phyloP scores from a whole-genome alignment of 2,113 vertebrate species.

The Planiliza haematocheilus region DNA sequence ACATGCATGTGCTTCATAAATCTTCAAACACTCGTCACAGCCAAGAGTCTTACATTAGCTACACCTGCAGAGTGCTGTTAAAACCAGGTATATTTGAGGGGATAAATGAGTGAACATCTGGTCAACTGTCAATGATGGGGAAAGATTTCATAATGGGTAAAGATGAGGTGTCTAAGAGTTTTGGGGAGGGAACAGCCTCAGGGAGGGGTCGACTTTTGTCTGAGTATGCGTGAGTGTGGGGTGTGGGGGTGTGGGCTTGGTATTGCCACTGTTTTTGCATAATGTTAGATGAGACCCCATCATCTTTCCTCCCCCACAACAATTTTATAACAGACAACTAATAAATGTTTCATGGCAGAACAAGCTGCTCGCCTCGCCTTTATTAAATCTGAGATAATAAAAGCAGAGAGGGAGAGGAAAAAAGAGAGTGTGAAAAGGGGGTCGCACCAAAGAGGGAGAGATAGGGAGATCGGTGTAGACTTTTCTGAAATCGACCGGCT shows the following conservation, averaged over 20 bases:
- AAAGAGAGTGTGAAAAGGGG: constrained; percentile 77
- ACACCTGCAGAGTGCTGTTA: constrained; percentile 41
- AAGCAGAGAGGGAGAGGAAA: constrained; percentile 80
- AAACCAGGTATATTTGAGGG: constrained; percentile 28
- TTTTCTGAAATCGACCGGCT: constrained; percentile 83
- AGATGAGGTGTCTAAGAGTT: constrained; percentile 44
- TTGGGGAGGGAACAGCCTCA: constrained; percentile 31
- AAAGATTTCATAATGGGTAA: constrained; percentile 31
- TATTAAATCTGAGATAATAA: constrained; percentile 95
- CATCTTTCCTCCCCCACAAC: constrained; percentile 85
- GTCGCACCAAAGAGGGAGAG: constrained; percentile 75
- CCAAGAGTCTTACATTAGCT: constrained; percentile 13
- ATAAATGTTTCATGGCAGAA: constrained; percentile 95
- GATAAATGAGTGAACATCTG: constrained; percentile 41
- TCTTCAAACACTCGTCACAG: constrained; percentile 14
- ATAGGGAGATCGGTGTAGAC: constrained; percentile 80
- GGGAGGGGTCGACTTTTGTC: constrained; percentile 37
- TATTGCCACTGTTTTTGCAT: constrained; percentile 89
- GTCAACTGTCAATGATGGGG: constrained; percentile 23
- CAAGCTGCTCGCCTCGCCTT: constrained; percentile 88
- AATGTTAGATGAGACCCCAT: constrained; percentile 88
- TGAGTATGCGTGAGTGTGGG: constrained; percentile 13
- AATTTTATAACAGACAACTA: constrained; percentile 95
- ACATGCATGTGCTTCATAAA: constrained; percentile 20
- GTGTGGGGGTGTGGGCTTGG: constrained; percentile 45